Percentiles rank a stretch among this genome's conserved stretches.
phyloP scores from a whole-genome alignment of 2,797 vertebrate species.

The Ptychobarbus kaznakovi region DNA sequence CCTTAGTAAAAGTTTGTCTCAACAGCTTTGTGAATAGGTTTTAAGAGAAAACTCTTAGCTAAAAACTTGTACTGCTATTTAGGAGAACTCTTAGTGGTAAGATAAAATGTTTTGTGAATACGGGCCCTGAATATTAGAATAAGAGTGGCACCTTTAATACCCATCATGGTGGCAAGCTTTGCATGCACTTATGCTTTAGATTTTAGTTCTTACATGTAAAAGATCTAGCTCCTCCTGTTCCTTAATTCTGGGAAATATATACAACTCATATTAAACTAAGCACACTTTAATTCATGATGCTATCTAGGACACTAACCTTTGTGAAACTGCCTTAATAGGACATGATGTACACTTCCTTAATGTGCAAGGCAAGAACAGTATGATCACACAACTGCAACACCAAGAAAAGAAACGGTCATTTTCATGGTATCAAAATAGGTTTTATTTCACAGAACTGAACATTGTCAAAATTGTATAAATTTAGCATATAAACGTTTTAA shows the following conservation, averaged over 20 bases:
- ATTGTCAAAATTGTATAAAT: slow-evolving; percentile 80
- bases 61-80: too few relatives aligned
- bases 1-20: too few relatives aligned
- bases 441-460: slow-evolving; percentile 82
- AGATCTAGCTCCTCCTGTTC: background rate
- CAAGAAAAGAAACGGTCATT: background rate
- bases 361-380: background rate
- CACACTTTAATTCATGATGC: background rate
- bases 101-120: too few relatives aligned
- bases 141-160: background rate
- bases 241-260: background rate
- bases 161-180: background rate
- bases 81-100: too few relatives aligned
- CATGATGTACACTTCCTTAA: background rate
- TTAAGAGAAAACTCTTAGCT: too few relatives aligned
- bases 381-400: background rate
- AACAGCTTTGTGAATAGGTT: too few relatives aligned
- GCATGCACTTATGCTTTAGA: background rate
- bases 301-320: background rate
- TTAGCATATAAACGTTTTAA: slow-evolving; percentile 83
- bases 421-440: slow-evolving; percentile 82
- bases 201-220: background rate
- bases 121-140: background rate
- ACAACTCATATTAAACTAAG: background rate
- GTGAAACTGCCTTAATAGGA: background rate